Evolutionary conservation across 2,113 vertebrate species (phyloP), one percentile per base, ranked within the genome.

Genomic region (Bufo bufo): DNA sequence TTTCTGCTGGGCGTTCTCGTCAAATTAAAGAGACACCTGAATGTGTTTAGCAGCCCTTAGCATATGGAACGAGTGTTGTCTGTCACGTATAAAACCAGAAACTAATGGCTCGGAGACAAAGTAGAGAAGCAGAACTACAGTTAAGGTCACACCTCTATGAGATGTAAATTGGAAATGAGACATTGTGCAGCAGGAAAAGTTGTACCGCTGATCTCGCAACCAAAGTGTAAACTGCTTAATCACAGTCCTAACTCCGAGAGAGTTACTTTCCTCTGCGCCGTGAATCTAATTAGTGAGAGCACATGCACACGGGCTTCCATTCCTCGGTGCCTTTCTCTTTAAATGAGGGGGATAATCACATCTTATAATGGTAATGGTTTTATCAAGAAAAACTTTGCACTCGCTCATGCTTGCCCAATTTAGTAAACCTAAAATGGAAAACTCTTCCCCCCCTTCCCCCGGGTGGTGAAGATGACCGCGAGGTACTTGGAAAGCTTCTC

Each of bases 101-200:
- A 2, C 77, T 50, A 90, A 75, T 69, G n/a, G 12, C 33, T 79
- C 45, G 33, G 8, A 90, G 79, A 88, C 52, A 90, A 61, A 50
- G 54, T 16, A 86, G 47, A 89, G 77, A 86, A 17, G 33, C 33
- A 86, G 61, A 82, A 79, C 45, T 14, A 65, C 75, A 3, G 59
- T 74, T 71, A 23, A 88, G 58, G 59, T 87, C 65, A 17, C 65
- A 90, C 16, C 79, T 85, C 88, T 88, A 77, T 63, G 84, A 90
- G 47, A 90, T 81, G 23, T 23, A 89, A 91, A 90, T n/a, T 88
- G 52, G 81, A 90, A 89, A 90, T 50, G 12, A 89, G 84, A 52
- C 54, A 65, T 79, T 84, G 33, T 33, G n/a, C 12, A 82, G 63
- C 23, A 87, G 85, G 77, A 56, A 71, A 82, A 82, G 49, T 63